Evolutionary conservation across 2,113 vertebrate genomes (phyloP).

Genomic region (Picathartes gymnocephalus): DNA sequence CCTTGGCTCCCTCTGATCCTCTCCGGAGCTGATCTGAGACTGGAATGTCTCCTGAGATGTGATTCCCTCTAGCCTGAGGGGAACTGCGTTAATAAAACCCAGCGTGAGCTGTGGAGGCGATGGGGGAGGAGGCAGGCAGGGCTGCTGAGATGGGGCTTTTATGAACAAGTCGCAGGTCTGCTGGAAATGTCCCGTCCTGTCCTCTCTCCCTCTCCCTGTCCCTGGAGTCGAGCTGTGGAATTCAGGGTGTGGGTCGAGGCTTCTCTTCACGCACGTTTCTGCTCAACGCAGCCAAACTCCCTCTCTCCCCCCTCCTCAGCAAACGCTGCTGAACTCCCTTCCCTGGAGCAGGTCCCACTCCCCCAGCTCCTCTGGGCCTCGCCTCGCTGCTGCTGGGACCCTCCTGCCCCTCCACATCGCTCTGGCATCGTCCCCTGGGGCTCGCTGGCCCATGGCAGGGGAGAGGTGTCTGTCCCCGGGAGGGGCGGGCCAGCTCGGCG

Average conservation of each 20-base stretch:
- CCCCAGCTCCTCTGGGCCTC: background rate
- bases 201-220: constrained; percentile 22
- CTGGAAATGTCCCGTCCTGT: constrained; percentile 42
- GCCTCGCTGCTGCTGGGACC: background rate
- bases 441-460: background rate
- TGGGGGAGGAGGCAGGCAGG: constrained; percentile 25
- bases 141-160: background rate
- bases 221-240: constrained; percentile 15
- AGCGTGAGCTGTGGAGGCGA: background rate
- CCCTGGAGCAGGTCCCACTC: background rate
- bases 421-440: background rate
- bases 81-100: constrained; percentile 6
- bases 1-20: constrained; percentile 33
- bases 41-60: constrained; percentile 57
- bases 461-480: background rate
- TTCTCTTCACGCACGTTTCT: background rate
- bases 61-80: constrained; percentile 51
- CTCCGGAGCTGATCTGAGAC: background rate
- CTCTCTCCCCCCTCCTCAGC: background rate
- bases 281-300: background rate
- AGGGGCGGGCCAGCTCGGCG: background rate
- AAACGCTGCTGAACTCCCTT: background rate
- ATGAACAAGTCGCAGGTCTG: background rate
- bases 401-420: background rate
- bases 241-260: constrained; percentile 8